Evolutionary conservation across 2,113 vertebrate genomes (phyloP).

Genomic region (human): GRCh38 chr2:45908001-45908500

Average conservation of each 20-base stretch:
- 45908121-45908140: neutral
- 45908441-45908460: neutral
- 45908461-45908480: neutral
- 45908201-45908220: neutral
- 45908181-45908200: neutral
- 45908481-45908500: fast-evolving
- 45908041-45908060: neutral
- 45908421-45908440: neutral
- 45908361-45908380: neutral
- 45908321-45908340: neutral
- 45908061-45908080: neutral
- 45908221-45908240: neutral
- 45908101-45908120: fast-evolving
- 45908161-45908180: neutral
- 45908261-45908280: neutral
- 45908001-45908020: neutral
- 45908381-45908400: neutral
- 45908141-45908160: neutral
- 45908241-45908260: neutral
- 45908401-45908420: neutral
- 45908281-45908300: neutral
- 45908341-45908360: neutral
- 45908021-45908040: neutral
- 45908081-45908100: neutral
- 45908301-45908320: neutral